Evolutionary conservation across 2,113 vertebrate genomes (phyloP).

Genomic region (Rhadina sibilatrix): DNA sequence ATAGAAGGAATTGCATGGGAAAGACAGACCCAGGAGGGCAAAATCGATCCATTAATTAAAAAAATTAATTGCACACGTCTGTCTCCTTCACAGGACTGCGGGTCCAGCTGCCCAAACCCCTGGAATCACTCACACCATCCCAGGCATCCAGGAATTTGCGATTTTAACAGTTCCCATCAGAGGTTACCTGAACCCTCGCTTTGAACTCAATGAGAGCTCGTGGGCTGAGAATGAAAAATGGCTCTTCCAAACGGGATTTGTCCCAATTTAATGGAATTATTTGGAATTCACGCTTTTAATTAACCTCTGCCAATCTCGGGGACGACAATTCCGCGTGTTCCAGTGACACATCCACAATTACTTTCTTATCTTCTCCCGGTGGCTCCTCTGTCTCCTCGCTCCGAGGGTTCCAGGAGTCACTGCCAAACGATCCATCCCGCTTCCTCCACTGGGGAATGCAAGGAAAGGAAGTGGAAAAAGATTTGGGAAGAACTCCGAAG

Average conservation of each 20-base stretch:
- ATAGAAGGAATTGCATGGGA: accelerated
- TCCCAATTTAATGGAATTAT: neutral
- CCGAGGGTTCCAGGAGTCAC: accelerated
- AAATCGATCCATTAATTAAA: neutral
- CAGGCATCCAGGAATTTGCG: accelerated
- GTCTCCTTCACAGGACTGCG: neutral
- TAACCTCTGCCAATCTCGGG: constrained; percentile 16
- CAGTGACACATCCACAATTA: neutral
- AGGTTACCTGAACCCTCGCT: neutral
- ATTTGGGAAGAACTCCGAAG: neutral
- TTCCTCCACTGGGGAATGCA: accelerated
- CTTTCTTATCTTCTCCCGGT: neutral
- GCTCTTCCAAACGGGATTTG: neutral
- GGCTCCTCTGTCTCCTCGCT: neutral
- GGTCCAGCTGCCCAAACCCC: neutral
- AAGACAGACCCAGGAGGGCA: neutral
- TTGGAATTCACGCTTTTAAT: constrained; percentile 13
- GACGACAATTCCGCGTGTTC: accelerated
- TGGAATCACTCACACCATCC: neutral
- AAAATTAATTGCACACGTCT: neutral
- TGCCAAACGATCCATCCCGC: accelerated
- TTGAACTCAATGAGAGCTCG: neutral
- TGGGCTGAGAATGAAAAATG: neutral
- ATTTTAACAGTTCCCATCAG: neutral
- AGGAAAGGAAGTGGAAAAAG: accelerated